Conservation (phyloP, 2,888 invertebrate genomes). For the Athetis lepigone region DNA sequence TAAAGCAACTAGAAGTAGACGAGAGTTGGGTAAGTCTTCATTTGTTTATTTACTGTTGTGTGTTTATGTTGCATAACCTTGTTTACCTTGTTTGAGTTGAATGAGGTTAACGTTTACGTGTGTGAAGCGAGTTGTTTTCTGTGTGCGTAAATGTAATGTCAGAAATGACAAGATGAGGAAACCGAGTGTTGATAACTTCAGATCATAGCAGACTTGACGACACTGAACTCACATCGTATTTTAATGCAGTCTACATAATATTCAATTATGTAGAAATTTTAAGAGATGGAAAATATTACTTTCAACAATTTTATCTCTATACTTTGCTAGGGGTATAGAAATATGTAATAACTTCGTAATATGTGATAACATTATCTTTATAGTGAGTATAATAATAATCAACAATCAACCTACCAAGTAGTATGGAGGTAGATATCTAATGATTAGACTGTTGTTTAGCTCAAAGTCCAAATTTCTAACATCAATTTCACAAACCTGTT, state of each 20-base stretch:
- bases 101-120: background rate
- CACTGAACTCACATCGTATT: too few relatives aligned
- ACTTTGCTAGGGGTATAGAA: conserved; percentile 1
- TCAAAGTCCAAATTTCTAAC: background rate
- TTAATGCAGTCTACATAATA: too few relatives aligned
- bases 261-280: too few relatives aligned
- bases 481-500: background rate
- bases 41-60: conserved; percentile 12
- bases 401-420: background rate
- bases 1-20: conserved; percentile 92
- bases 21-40: conserved; percentile 73
- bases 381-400: background rate
- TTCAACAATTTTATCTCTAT: background rate
- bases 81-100: background rate
- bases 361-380: conserved; percentile 20
- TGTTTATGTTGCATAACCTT: background rate
- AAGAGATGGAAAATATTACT: background rate
- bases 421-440: background rate
- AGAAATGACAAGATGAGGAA: conserved; percentile 1
- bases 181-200: conserved; percentile 16
- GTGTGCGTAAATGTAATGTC: background rate
- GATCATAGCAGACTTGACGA: too few relatives aligned
- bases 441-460: background rate
- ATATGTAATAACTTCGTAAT: background rate
- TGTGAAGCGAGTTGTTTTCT: background rate